These are phyloP conservation scores for Furcula furcula DNA, from an alignment of 2,888 invertebrate genomes.

Conservation along the genomic window DNA sequence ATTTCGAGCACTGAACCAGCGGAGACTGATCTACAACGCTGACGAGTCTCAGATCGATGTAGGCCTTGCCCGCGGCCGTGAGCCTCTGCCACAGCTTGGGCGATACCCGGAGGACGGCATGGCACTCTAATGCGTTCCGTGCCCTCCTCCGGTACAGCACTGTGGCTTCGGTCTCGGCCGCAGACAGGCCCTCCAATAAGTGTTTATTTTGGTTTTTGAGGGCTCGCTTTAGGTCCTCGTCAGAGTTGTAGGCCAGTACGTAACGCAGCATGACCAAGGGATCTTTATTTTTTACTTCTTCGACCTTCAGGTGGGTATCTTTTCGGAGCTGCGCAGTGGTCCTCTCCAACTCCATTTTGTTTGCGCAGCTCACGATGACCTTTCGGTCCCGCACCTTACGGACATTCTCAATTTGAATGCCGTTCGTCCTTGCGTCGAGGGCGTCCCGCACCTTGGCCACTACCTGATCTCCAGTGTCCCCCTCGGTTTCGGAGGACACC, in stretches of 20 bases:
- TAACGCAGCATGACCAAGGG: not conserved
- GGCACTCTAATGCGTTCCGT: too few species aligned
- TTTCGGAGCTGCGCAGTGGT: not conserved
- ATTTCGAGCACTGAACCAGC: not conserved
- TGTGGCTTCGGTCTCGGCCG: not conserved
- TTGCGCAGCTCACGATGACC: not conserved
- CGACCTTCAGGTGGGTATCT: not conserved
- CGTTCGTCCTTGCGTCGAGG: not conserved
- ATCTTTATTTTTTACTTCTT: not conserved
- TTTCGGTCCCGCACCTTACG: not conserved
- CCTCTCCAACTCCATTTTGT: not conserved
- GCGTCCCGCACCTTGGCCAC: not conserved
- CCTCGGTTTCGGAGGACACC: not conserved
- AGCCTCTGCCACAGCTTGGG: not conserved
- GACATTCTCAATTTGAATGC: not conserved
- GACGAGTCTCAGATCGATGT: not conserved
- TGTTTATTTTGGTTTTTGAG: not conserved
- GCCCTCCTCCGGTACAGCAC: too few species aligned
- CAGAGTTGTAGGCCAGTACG: not conserved
- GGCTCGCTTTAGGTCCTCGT: not conserved
- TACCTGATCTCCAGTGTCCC: not conserved
- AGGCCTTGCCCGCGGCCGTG: not conserved
- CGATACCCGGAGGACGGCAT: too few species aligned
- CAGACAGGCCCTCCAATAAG: not conserved
- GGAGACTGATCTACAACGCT: not conserved